Base-by-base conservation (phyloP, 2,888 invertebrate genomes). In the Cabera pusaria region DNA sequence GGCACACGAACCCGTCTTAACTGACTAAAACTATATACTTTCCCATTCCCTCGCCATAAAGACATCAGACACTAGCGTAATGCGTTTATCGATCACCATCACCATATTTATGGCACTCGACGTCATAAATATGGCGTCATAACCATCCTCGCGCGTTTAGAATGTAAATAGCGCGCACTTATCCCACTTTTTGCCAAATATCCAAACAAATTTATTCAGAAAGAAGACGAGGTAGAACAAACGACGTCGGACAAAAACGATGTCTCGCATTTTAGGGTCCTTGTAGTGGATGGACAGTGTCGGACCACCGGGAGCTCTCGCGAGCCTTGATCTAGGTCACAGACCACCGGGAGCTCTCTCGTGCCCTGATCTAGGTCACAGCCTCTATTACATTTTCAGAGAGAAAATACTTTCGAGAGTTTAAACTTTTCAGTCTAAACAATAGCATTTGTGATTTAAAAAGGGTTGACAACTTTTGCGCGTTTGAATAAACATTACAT, bases 191-290 rank as follows among this genome's bases (percentile, higher is more conserved):
- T 83, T 81, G 66, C 70, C 71, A 72, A 74, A 74, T 68, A 74
- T 64, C 72, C 66, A 75, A 72, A 80, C 80, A 80, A 79, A 83
- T 80, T 81, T 82, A 80, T 81, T 73, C 83, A 63, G 71, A 57
- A 66, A 67, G 31, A 16, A 21, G 26, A 23, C 34, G 24, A 35
- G 10, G 41, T 36, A 72, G 68, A 66, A 60, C 55, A 55, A 50
- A 49, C 43, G 60, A 59, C 59, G 59, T n/a, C n/a, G 65, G 62
- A 60, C 59, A 52, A 49, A 48, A 49, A 44, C 35, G 38, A 25
- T 25, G 36, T 40, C 19, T 42, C 38, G 19, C 6, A 22, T 2
- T 21, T 9, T 22, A 7, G 27, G 28, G 31, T 26, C 12, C 9
- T 27, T 12, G 14, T 16, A 21, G 6, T 2, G 8, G 25, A 29